These are phyloP conservation scores for Leptinotarsa lineolata DNA, from an alignment of 1,140 invertebrate species.

Conservation along the genomic window DNA sequence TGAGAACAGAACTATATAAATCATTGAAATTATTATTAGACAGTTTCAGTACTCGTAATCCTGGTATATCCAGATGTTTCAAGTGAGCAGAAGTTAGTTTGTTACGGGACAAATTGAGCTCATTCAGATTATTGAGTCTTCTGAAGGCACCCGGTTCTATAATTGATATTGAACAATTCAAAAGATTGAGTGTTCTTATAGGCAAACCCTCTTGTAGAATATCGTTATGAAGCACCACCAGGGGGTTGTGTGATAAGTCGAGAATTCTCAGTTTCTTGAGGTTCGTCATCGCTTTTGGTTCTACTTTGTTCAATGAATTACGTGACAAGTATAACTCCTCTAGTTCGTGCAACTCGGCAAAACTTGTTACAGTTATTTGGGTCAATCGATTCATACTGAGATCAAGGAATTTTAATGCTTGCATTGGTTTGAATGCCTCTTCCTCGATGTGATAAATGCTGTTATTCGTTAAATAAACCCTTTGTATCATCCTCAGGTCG, in stretches of 20 bases:
- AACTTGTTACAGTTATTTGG: conserved; percentile 69
- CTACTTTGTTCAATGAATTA: conserved; percentile 63
- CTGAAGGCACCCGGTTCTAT: conserved; percentile 69
- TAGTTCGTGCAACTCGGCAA: conserved; percentile 70
- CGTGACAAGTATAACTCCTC: conserved; percentile 68
- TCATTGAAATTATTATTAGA: conserved; percentile 79
- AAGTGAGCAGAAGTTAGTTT: conserved; percentile 69
- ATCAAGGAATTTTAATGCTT: conserved; percentile 76
- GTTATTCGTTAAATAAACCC: conserved; percentile 84
- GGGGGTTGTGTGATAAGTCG: conserved; percentile 67
- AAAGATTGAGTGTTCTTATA: conserved; percentile 63
- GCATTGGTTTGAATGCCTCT: conserved; percentile 75
- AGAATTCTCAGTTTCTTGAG: conserved; percentile 65
- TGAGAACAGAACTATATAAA: conserved; percentile 69
- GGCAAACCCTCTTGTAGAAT: conserved; percentile 67
- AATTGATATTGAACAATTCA: conserved; percentile 64
- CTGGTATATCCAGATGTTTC: conserved; percentile 70
- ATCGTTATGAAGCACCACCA: conserved; percentile 60
- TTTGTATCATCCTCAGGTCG: conserved; percentile 74
- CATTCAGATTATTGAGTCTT: conserved; percentile 67
- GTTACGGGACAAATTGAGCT: conserved; percentile 76
- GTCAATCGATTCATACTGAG: conserved; percentile 74
- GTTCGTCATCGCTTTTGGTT: conserved; percentile 63
- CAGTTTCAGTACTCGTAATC: conserved; percentile 70
- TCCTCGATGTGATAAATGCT: conserved; percentile 79